Evolutionary conservation across 2,888 invertebrate species (phyloP).

Genomic region (Gerris lacustris): DNA sequence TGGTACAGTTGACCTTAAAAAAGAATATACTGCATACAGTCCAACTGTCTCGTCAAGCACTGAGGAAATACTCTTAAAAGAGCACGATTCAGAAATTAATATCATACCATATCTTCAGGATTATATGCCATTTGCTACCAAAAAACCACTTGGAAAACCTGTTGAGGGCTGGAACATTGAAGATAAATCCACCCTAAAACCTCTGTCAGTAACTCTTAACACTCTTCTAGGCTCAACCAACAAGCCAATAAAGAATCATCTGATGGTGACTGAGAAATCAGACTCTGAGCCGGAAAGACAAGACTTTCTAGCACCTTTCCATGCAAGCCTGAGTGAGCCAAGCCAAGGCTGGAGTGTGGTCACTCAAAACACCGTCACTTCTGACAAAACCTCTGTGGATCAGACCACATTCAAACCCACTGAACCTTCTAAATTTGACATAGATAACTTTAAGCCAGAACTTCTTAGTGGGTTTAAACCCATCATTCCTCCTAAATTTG

Average conservation of each 20-base stretch:
- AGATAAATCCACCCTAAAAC: constrained; percentile 19
- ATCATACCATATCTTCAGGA: constrained; percentile 41
- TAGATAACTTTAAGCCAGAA: constrained; percentile 55
- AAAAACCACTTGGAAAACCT: constrained; percentile 30
- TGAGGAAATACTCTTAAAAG: constrained; percentile 25
- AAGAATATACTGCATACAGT: constrained; percentile 30
- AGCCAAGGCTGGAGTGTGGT: constrained; percentile 31
- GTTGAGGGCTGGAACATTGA: constrained; percentile 7
- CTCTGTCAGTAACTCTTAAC: constrained; percentile 27
- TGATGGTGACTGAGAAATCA: constrained; percentile 35
- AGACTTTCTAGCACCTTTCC: constrained; percentile 56
- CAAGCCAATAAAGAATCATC: constrained; percentile 36
- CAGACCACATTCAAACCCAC: constrained; percentile 16
- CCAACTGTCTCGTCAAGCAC: constrained; percentile 28
- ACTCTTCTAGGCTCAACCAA: constrained; percentile 30
- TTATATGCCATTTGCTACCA: constrained; percentile 38
- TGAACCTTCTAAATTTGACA: constrained; percentile 42
- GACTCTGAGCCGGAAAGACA: constrained; percentile 38
- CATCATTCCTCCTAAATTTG: constrained; percentile 36
- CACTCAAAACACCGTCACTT: constrained; percentile 15
- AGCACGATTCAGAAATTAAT: constrained; percentile 36
- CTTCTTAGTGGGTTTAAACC: constrained; percentile 57
- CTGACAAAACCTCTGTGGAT: constrained; percentile 11
- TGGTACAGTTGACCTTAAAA: constrained; percentile 17
- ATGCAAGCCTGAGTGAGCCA: constrained; percentile 50